Conservation (phyloP, 2,113 vertebrate species). For the Psilopsiagon aurifrons region DNA sequence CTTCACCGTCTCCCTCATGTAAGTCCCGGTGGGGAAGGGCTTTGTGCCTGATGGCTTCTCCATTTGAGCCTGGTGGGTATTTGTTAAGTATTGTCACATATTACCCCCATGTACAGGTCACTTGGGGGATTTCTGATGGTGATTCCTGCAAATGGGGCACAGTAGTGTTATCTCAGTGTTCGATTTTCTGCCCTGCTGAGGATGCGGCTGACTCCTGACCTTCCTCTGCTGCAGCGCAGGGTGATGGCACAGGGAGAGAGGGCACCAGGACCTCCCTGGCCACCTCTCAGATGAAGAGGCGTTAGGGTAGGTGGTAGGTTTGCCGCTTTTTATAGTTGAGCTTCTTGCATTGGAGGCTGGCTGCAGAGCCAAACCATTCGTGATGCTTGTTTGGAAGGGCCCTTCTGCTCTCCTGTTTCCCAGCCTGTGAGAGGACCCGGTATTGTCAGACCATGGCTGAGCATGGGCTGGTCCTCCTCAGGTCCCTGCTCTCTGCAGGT, state of each 20-base stretch:
- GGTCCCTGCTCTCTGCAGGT: not conserved
- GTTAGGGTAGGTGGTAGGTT: fast-evolving
- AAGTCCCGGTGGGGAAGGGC: not conserved
- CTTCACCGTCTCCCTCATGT: constrained; percentile 81
- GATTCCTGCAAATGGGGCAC: fast-evolving
- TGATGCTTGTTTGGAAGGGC: not conserved
- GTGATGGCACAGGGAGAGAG: fast-evolving
- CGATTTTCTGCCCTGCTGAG: not conserved
- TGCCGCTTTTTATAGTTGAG: not conserved
- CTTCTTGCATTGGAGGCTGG: not conserved
- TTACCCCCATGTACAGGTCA: not conserved
- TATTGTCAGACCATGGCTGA: not conserved
- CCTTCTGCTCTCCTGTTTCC: not conserved
- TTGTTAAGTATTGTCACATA: not conserved
- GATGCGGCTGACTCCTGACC: fast-evolving
- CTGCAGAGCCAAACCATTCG: not conserved
- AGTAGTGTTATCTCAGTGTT: fast-evolving
- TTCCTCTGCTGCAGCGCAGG: fast-evolving
- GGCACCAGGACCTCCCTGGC: not conserved
- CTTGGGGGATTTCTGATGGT: not conserved
- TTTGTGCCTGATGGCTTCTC: not conserved
- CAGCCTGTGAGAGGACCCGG: not conserved
- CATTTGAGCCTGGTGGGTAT: fast-evolving
- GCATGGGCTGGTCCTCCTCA: not conserved
- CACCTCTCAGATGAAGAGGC: fast-evolving